Conservation (phyloP, 2,113 vertebrate genomes). For the Peromyscus polionotus region DNA sequence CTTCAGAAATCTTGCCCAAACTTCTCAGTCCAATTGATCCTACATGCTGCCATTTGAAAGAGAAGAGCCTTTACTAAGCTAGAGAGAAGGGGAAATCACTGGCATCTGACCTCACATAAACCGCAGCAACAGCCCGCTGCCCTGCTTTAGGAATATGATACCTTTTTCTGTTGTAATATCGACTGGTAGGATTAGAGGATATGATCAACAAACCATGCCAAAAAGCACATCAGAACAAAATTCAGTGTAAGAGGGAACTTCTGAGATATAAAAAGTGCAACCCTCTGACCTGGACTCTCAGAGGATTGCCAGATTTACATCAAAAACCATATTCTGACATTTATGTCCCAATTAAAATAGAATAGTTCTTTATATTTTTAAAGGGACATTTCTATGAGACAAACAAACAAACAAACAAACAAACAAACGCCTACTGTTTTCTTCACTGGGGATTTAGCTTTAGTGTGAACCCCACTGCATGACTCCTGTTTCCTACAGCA, state of each 20-base stretch:
- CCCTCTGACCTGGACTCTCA: background rate
- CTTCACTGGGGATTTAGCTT: conserved; percentile 10
- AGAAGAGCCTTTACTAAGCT: conserved; percentile 14
- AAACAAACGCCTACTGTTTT: background rate
- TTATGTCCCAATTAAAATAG: background rate
- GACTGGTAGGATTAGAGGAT: background rate
- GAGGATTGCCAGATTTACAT: background rate
- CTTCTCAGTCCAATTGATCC: background rate
- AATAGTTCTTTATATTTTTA: conserved; percentile 45
- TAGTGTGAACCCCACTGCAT: background rate
- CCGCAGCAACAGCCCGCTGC: background rate
- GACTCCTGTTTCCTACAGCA: background rate
- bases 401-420: background rate
- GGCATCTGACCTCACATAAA: background rate
- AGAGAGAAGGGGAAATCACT: background rate
- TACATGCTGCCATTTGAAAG: conserved; percentile 2
- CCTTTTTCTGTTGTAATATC: background rate
- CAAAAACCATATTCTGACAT: conserved; percentile 37
- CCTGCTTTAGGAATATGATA: background rate
- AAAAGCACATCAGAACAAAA: conserved; percentile 36
- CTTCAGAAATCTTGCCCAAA: conserved; percentile 11
- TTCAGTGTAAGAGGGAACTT: conserved; percentile 49
- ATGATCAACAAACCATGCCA: background rate
- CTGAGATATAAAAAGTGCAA: conserved; percentile 44
- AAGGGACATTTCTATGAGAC: background rate